These are phyloP conservation scores for Nasua narica DNA, from an alignment of 2,797 vertebrate genomes.

Conservation along the genomic window DNA sequence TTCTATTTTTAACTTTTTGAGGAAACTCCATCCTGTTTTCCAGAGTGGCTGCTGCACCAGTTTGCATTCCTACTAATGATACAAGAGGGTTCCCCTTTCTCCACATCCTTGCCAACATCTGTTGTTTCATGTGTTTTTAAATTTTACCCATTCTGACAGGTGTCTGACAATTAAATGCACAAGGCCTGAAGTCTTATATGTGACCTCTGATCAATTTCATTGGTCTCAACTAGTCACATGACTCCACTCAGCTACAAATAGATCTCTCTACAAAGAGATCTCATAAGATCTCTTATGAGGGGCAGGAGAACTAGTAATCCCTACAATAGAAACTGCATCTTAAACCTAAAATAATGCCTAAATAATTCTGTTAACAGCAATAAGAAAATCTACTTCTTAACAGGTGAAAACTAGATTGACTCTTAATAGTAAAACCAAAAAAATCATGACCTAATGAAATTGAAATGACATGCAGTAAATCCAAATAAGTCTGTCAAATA, in stretches of 20 bases:
- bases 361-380: neutral
- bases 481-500: slow-evolving; percentile 8
- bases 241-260: neutral
- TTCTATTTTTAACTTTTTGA: neutral
- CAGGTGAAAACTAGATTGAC: neutral
- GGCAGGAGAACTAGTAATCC: neutral
- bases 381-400: neutral
- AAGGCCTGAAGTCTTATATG: neutral
- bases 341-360: neutral
- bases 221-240: neutral
- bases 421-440: slow-evolving; percentile 14
- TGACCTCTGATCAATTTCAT: neutral
- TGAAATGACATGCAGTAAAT: slow-evolving; percentile 24
- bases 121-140: neutral
- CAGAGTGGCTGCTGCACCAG: neutral
- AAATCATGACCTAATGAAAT: slow-evolving; percentile 8
- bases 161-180: neutral
- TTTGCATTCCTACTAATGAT: neutral
- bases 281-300: neutral
- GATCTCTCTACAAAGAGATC: too few relatives aligned
- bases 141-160: neutral
- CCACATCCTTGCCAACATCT: neutral
- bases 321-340: neutral
- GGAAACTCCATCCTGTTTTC: neutral
- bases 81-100: neutral